Evolutionary conservation across 2,888 invertebrate genomes (phyloP).

Genomic region (Nomada flava): DNA sequence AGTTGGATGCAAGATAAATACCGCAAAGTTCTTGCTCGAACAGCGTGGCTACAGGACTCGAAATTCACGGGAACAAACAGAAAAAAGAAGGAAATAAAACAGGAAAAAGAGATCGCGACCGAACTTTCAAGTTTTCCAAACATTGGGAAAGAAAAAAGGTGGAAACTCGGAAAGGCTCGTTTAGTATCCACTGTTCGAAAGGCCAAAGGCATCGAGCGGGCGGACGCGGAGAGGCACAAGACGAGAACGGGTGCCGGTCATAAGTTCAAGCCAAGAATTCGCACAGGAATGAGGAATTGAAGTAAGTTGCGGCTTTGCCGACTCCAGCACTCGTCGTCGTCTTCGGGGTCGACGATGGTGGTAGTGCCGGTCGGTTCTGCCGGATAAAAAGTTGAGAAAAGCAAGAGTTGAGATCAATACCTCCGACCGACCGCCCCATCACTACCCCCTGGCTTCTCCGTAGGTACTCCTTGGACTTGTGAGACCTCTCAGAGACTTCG

Average conservation of each 20-base stretch:
- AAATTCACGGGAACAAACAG: conserved; percentile 11
- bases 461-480: conserved; percentile 72
- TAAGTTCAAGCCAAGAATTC: conserved; percentile 82
- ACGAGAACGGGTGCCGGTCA: conserved; percentile 73
- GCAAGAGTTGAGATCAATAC: conserved; percentile 84
- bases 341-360: conserved; percentile 64
- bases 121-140: conserved; percentile 21
- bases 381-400: conserved; percentile 84
- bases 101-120: neutral
- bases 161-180: conserved; percentile 71
- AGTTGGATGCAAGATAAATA: neutral
- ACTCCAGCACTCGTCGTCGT: conserved; percentile 72
- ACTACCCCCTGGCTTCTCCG: conserved; percentile 68
- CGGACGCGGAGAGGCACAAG: conserved; percentile 51
- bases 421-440: conserved; percentile 78
- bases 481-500: conserved; percentile 64
- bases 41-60: neutral
- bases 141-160: conserved; percentile 34
- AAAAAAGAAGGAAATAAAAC: neutral
- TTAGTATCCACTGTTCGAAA: conserved; percentile 71
- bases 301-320: conserved; percentile 78
- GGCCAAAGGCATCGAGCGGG: conserved; percentile 71
- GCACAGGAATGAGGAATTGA: conserved; percentile 82
- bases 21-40: neutral
- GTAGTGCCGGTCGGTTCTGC: conserved; percentile 79